Conservation (phyloP, 1,140 invertebrate genomes). For the Carposina sasakii region DNA sequence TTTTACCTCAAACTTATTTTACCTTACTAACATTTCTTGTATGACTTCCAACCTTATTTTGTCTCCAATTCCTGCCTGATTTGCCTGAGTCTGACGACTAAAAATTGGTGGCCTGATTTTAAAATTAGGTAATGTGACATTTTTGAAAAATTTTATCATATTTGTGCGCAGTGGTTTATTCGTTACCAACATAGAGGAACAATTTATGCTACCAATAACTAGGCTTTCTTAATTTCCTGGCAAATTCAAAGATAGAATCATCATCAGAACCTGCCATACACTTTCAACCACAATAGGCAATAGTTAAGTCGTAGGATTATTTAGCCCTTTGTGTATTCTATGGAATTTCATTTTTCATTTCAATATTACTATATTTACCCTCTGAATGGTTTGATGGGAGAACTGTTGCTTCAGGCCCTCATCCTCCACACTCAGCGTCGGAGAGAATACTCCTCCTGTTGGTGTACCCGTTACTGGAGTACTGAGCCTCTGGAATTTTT, state of each 20-base stretch:
- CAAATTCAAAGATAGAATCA: no score
- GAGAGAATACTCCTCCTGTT: conserved; percentile 55
- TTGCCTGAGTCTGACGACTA: conserved; percentile 63
- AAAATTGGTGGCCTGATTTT: conserved; percentile 57
- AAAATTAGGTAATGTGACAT: conserved; percentile 21
- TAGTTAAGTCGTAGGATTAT: no score
- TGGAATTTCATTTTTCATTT: no score
- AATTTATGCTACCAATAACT: no score
- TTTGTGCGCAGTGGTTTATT: no score
- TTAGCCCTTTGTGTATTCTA: no score
- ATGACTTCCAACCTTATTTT: conserved; percentile 68
- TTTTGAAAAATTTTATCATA: no score
- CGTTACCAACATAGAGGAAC: no score
- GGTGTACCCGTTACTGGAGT: conserved; percentile 57
- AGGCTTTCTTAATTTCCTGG: no score
- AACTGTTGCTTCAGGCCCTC: conserved; percentile 66
- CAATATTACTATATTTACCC: conserved; percentile 67
- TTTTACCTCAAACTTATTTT: conserved; percentile 38
- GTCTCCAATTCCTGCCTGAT: conserved; percentile 64
- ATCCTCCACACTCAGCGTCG: conserved; percentile 58
- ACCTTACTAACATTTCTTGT: conserved; percentile 66
- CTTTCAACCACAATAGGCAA: no score
- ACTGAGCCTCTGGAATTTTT: conserved; percentile 55
- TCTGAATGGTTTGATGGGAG: conserved; percentile 60
- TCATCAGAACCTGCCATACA: no score